Base-by-base conservation (phyloP, 2,888 invertebrate genomes). In the Latrodectus hesperus region DNA sequence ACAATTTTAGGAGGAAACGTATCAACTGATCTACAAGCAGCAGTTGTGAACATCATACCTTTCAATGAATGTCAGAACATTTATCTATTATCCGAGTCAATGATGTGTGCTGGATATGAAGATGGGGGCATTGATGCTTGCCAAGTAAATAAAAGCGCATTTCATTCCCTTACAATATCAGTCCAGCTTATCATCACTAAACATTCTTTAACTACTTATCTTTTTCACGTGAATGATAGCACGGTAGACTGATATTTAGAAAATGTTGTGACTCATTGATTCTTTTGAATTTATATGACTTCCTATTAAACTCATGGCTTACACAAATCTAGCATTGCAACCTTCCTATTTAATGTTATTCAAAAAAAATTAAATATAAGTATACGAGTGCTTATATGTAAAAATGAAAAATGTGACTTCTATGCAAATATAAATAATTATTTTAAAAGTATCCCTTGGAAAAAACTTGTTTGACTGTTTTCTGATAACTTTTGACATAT, bases 111-210 rank as follows among this genome's bases (percentile, higher is more conserved):
- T n/a, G 88, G 88, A 12, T 80, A 76, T n/a, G 12, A 17, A 17
- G 80, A 79, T 12, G 88, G 88, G 51, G 84, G 76, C 51, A 84
- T 51, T 6, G 88, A 88, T 67, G 83, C 88, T 16, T 88, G 88
- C 16, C 87, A 88, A 53, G 87, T 88, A 83, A 78, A 22, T 10
- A 10, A 12, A 64, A 38, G 9, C 53, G 2, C 51, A 51, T 64
- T 70, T 55, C 3, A 16, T 38, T 38, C 2, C 38, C 38, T 38
- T 38, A 38, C 38, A 38, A 38, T 38, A 38, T 38, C 38, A 38
- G 38, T 38, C 38, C 4, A 38, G 38, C 6, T 38, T 38, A 38
- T 38, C 11, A 12, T 16, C 9, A 70, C 4, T 70, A 38, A n/a
- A 12, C 16, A 9, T 70, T 38, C 16, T 1, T 38, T 22, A 12